Percentiles rank a stretch among this genome's conserved stretches.
phyloP scores from a whole-genome alignment of 1,140 invertebrate species.

The Aradophagus sp. region DNA sequence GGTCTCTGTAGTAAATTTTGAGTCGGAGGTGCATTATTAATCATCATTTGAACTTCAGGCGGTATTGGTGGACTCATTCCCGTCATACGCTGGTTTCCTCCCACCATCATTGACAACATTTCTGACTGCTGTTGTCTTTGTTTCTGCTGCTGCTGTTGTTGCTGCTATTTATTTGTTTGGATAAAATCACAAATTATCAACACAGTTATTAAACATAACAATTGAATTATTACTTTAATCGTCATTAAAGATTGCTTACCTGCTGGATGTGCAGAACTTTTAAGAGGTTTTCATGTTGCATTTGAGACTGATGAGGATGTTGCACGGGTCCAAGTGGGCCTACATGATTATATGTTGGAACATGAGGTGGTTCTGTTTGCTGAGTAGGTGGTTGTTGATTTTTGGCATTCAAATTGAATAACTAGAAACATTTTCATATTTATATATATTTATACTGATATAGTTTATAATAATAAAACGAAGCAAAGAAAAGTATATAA shows the following conservation, averaged over 20 bases:
- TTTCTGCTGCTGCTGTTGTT: slow-evolving; percentile 68
- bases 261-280: slow-evolving; percentile 75
- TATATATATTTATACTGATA: not conserved
- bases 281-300: slow-evolving; percentile 75
- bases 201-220: too few species aligned
- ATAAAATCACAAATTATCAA: too few species aligned
- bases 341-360: slow-evolving; percentile 65
- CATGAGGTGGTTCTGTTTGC: slow-evolving; percentile 60
- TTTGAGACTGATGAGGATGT: slow-evolving; percentile 72
- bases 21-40: slow-evolving; percentile 73
- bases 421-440: slow-evolving; percentile 49
- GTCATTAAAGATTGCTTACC: slow-evolving; percentile 8
- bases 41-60: slow-evolving; percentile 76
- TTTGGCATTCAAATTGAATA: slow-evolving; percentile 67
- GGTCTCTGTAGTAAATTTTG: slow-evolving; percentile 81
- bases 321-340: slow-evolving; percentile 70
- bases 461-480: not conserved
- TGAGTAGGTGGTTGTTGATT: slow-evolving; percentile 52
- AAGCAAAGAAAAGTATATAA: not conserved
- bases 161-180: slow-evolving; percentile 23
- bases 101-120: slow-evolving; percentile 72
- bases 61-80: slow-evolving; percentile 74
- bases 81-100: slow-evolving; percentile 64
- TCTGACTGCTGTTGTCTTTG: slow-evolving; percentile 71
- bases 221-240: too few species aligned